A percentile compares a stretch with the other conserved stretches of the same genome.
phyloP scores from a whole-genome alignment of 2,113 vertebrate genomes.

The Spermophilus dauricus region DNA sequence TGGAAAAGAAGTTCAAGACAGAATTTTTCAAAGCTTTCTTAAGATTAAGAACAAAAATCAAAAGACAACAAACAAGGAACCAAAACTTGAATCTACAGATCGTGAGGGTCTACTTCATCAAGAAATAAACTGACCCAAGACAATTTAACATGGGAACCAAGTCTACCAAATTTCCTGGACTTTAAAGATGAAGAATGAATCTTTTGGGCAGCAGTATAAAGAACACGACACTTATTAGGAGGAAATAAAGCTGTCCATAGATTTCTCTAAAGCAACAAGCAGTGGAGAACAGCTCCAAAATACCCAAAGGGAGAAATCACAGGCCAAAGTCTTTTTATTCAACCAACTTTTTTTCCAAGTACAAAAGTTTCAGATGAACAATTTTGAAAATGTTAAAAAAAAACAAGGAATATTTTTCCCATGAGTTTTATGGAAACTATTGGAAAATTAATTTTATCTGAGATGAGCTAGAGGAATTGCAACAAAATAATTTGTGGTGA shows the following conservation, averaged over 20 bases:
- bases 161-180: background rate
- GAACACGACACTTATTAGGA: background rate
- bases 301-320: conserved; percentile 1
- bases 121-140: background rate
- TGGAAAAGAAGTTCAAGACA: background rate
- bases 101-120: background rate
- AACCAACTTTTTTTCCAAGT: conserved; percentile 36
- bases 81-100: background rate
- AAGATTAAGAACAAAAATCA: background rate
- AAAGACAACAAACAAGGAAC: background rate
- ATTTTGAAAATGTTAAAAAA: conserved; percentile 35
- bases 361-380: conserved; percentile 46
- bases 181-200: conserved; percentile 48
- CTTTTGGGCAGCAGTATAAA: background rate
- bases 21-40: background rate
- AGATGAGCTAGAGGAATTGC: background rate
- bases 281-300: conserved; percentile 40
- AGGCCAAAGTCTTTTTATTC: conserved; percentile 7
- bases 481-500: conserved; percentile 24
- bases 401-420: background rate
- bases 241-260: background rate
- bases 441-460: conserved; percentile 51
- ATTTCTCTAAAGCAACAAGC: conserved; percentile 13
- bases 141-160: conserved; percentile 6
- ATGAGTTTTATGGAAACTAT: background rate